Conservation (phyloP, 2,888 invertebrate genomes). For the Cantharis nigra region DNA sequence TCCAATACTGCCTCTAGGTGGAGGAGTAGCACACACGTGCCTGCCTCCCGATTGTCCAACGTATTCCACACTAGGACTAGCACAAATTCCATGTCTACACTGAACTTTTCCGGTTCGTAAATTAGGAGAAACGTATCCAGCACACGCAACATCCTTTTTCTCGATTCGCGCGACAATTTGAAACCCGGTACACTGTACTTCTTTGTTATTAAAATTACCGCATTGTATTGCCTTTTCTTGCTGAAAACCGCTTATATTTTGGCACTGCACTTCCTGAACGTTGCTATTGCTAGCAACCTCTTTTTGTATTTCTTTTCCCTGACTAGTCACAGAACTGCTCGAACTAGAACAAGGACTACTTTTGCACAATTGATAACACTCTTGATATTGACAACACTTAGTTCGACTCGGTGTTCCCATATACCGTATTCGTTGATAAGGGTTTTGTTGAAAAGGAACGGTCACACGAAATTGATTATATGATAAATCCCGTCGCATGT, state of each 20-base stretch:
- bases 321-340: conserved; percentile 57
- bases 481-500: conserved; percentile 63
- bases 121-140: conserved; percentile 46
- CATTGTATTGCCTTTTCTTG: conserved; percentile 57
- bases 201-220: conserved; percentile 42
- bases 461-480: conserved; percentile 60
- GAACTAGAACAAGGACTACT: conserved; percentile 60
- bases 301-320: conserved; percentile 49
- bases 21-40: conserved; percentile 56
- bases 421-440: conserved; percentile 51
- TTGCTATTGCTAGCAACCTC: conserved; percentile 31
- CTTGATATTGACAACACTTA: conserved; percentile 54
- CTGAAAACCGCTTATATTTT: conserved; percentile 48
- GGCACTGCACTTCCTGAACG: conserved; percentile 52
- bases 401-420: conserved; percentile 50
- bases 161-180: conserved; percentile 37
- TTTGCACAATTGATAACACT: conserved; percentile 50
- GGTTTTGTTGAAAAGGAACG: conserved; percentile 53
- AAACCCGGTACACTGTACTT: conserved; percentile 46
- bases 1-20: conserved; percentile 49
- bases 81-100: conserved; percentile 58
- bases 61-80: conserved; percentile 60
- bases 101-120: conserved; percentile 41
- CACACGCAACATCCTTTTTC: conserved; percentile 42
- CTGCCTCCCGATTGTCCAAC: conserved; percentile 68